These are phyloP conservation scores for Rhinolophus ferrumequinum DNA, from an alignment of 2,113 vertebrate genomes.

Conservation along the genomic window DNA sequence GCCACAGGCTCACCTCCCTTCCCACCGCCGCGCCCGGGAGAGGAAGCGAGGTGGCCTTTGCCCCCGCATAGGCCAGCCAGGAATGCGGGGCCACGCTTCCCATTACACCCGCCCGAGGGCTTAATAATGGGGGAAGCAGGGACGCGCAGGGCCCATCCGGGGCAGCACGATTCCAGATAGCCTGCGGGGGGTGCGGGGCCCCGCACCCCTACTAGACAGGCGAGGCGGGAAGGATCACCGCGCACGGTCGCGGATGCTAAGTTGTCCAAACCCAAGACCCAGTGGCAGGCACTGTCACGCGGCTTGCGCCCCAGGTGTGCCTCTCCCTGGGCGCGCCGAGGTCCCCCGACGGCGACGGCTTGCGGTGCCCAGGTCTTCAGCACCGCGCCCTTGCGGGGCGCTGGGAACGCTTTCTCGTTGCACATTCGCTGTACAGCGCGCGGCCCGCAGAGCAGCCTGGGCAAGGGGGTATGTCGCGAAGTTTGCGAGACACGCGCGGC, in stretches of 20 bases:
- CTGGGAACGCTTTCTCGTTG: neutral
- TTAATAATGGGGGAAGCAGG: neutral
- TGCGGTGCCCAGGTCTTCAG: neutral
- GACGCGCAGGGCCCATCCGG: neutral
- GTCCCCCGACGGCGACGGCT: neutral
- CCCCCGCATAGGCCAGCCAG: constrained; percentile 58
- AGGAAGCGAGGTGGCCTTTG: constrained; percentile 82
- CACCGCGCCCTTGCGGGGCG: neutral
- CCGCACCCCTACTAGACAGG: neutral
- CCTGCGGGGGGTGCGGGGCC: neutral
- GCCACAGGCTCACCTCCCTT: constrained; percentile 78
- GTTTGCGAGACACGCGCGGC: constrained; percentile 30
- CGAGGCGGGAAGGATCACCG: neutral
- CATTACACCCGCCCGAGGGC: neutral
- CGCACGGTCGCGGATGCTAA: neutral
- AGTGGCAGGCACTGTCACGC: neutral
- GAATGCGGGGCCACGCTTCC: constrained; percentile 72
- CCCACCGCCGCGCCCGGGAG: constrained; percentile 66
- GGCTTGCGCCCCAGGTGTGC: constrained; percentile 1
- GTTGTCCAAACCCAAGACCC: neutral
- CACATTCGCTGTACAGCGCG: neutral
- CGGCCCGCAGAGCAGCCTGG: constrained; percentile 53
- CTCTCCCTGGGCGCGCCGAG: neutral
- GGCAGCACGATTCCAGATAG: neutral
- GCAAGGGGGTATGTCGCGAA: constrained; percentile 6